phyloP scores from a whole-genome alignment of 1,140 invertebrate genomes.

The Melipona quadrifasciata region DNA sequence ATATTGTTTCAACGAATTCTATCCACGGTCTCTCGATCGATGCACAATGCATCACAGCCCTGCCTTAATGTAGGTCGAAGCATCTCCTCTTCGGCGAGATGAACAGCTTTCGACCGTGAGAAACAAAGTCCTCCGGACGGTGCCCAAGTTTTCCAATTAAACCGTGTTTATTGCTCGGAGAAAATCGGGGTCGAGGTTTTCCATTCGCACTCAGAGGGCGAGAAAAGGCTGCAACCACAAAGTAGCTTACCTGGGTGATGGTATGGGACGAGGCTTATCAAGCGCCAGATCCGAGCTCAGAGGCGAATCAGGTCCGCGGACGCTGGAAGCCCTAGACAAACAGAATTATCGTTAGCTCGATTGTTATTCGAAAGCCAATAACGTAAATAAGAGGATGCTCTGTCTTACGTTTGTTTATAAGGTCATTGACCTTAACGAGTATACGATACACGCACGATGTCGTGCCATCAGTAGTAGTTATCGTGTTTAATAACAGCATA shows the following conservation, averaged over 20 bases:
- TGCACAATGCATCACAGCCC: neutral
- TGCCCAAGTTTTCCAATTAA: constrained; percentile 42
- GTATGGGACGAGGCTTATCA: constrained; percentile 74
- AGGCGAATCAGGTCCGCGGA: constrained; percentile 73
- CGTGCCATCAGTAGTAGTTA: neutral
- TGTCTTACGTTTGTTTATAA: constrained; percentile 12
- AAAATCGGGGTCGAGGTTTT: constrained; percentile 27
- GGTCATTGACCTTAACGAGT: neutral
- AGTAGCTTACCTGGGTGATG: constrained; percentile 74
- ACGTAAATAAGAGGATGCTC: neutral
- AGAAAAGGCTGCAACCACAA: neutral
- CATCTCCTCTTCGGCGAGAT: neutral
- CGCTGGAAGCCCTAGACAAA: constrained; percentile 77
- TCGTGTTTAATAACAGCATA: neutral
- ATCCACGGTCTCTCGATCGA: neutral
- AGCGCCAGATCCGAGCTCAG: constrained; percentile 73
- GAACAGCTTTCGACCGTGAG: constrained; percentile 4
- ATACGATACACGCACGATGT: neutral
- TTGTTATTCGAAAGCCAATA: constrained; percentile 20
- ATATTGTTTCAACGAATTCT: neutral
- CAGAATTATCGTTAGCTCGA: constrained; percentile 59
- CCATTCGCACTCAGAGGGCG: constrained; percentile 2
- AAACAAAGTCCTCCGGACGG: constrained; percentile 27
- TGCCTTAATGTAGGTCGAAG: constrained; percentile 4
- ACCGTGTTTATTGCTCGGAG: constrained; percentile 16